Base-by-base conservation (phyloP, 2,888 invertebrate species). In the Tetrapedia diversipes region DNA sequence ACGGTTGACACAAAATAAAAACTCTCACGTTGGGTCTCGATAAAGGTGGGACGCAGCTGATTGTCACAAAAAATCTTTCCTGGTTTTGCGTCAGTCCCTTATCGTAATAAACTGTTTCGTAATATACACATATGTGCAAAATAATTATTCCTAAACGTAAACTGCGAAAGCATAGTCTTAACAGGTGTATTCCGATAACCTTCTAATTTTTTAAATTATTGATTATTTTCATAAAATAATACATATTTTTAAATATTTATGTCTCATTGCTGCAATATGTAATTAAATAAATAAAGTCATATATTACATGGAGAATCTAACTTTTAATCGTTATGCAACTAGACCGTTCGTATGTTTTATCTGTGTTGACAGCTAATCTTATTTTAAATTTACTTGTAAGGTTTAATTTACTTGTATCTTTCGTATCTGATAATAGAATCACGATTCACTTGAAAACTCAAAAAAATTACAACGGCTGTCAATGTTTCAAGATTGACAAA, bases 11-110 rank as follows among this genome's bases (percentile, higher is more conserved):
- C 27, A n/a, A 37, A 51, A 43, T 14, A 29, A 22, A 16, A 43
- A 43, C 22, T 67, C 41, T 59, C 43, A 41, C 37, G 27, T 39
- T n/a, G 24, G 10, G 16, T 37, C 45, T 70, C 22, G 37, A 61
- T 57, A 66, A 65, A 72, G 45, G n/a, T n/a, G n/a, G 49, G 11
- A 11, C 41, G 41, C 75, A 72, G 59, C 69, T 69, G 66, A 77
- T 73, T 37, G 63, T 64, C 53, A 19, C 54, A 60, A 76, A 71
- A 47, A 78, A 75, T 34, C 75, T 68, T 60, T 66, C 22, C 53
- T 32, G 47, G 27, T 19, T 53, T 66, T 72, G 45, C 69, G 49
- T 68, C 70, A 80, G 61, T 39, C 56, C 47, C 27, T 63, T 39
- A 41, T 22, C n/a, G 11, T 22, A 41, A 43, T 56, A 45, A 56